Evolutionary conservation across 1,140 invertebrate genomes (phyloP).

Genomic region (Caerostris extrusa): DNA sequence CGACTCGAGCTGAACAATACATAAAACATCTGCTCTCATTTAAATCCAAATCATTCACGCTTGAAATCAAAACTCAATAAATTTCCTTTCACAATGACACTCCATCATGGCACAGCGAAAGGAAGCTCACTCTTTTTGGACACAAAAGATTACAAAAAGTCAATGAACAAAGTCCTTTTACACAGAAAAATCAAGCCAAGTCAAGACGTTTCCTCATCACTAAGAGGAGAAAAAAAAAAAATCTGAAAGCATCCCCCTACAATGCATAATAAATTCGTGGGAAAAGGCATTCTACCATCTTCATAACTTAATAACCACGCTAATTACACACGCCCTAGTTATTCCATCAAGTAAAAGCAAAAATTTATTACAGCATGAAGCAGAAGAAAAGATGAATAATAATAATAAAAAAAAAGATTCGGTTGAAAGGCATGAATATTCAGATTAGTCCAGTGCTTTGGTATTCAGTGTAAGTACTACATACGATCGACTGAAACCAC

Average conservation of each 20-base stretch:
- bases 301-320: constrained; percentile 73
- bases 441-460: constrained; percentile 58
- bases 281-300: constrained; percentile 48
- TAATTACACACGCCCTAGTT: constrained; percentile 68
- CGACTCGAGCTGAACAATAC: not conserved
- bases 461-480: constrained; percentile 36
- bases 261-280: constrained; percentile 70
- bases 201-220: not conserved
- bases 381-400: not conserved
- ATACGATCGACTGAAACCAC: constrained; percentile 25
- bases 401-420: constrained; percentile 14
- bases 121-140: not conserved
- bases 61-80: not conserved
- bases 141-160: constrained; percentile 52
- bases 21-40: constrained; percentile 28
- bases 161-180: constrained; percentile 39
- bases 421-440: constrained; percentile 64
- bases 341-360: constrained; percentile 24
- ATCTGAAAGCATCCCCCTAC: not conserved
- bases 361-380: constrained; percentile 62
- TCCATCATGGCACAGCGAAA: not conserved
- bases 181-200: not conserved
- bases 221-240: not conserved
- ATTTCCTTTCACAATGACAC: constrained; percentile 5
- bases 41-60: constrained; percentile 21